Conservation (phyloP, 2,888 invertebrate species). For the Apotomis betuletana region DNA sequence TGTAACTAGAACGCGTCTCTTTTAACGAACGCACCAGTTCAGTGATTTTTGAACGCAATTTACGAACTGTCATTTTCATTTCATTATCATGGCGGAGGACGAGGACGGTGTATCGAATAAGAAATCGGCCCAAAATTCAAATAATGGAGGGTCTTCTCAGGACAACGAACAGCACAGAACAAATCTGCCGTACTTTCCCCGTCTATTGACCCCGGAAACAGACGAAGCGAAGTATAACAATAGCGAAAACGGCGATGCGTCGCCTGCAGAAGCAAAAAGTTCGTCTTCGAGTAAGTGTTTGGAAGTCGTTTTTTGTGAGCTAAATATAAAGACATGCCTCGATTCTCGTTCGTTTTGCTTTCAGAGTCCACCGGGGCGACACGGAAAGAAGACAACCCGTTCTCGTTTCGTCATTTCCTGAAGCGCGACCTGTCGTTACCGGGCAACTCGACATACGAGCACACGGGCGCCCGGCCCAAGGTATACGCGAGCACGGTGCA, state of each 20-base stretch:
- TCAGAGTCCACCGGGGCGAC: slow-evolving; percentile 74
- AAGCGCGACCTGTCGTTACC: slow-evolving; percentile 85
- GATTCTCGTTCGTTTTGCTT: slow-evolving; percentile 60
- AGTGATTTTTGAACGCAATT: slow-evolving; percentile 56
- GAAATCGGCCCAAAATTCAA: slow-evolving; percentile 76
- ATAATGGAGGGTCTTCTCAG: slow-evolving; percentile 66
- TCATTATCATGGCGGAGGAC: slow-evolving; percentile 82
- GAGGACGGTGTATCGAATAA: slow-evolving; percentile 80
- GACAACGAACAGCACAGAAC: slow-evolving; percentile 71
- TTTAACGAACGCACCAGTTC: slow-evolving; percentile 29
- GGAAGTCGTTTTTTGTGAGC: slow-evolving; percentile 77
- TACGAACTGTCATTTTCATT: slow-evolving; percentile 72
- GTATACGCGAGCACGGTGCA: slow-evolving; percentile 83
- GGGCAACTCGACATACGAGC: slow-evolving; percentile 84
- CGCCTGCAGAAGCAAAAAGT: slow-evolving; percentile 69
- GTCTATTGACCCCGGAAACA: slow-evolving; percentile 74
- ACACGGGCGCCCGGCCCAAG: slow-evolving; percentile 91
- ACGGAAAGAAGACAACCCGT: slow-evolving; percentile 89
- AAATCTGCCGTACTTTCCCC: slow-evolving; percentile 50
- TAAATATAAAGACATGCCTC: slow-evolving; percentile 71
- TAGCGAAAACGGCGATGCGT: slow-evolving; percentile 70
- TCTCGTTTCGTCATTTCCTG: slow-evolving; percentile 93
- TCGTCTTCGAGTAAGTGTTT: slow-evolving; percentile 77
- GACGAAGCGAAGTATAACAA: slow-evolving; percentile 77
- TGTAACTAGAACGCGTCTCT: slow-evolving; percentile 2